Conservation (phyloP, 2,797 vertebrate species). For the Protonibea diacanthus region DNA sequence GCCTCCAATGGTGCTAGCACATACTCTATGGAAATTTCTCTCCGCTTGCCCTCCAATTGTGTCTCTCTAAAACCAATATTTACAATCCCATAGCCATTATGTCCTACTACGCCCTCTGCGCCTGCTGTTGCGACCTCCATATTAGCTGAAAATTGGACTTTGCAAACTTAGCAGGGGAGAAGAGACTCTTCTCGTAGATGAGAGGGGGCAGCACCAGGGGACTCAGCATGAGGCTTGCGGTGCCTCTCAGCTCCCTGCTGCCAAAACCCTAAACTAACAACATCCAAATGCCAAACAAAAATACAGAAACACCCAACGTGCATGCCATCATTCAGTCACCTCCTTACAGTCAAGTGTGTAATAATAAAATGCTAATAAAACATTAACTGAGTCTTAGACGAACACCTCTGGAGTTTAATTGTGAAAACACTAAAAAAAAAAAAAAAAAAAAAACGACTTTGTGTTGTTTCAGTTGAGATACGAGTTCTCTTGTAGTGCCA, state of each 20-base stretch:
- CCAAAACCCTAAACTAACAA: conserved; percentile 44
- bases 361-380: conserved; percentile 36
- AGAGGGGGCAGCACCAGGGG: conserved; percentile 61
- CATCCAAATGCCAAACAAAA: conserved; percentile 53
- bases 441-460: not conserved
- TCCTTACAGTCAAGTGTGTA: not conserved
- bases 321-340: conserved; percentile 31
- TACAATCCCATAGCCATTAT: conserved; percentile 98
- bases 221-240: conserved; percentile 65
- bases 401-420: not conserved
- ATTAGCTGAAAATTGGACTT: conserved; percentile 98
- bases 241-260: conserved; percentile 49
- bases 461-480: not conserved
- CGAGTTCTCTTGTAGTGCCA: conserved; percentile 1
- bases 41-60: conserved; percentile 88
- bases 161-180: conserved; percentile 85
- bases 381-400: conserved; percentile 5
- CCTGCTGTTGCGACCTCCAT: conserved; percentile 92
- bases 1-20: conserved; percentile 81
- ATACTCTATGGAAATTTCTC: conserved; percentile 92
- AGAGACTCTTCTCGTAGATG: conserved; percentile 70
- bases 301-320: conserved; percentile 3
- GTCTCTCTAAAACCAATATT: conserved; percentile 95
- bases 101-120: conserved; percentile 98
- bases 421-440: not conserved